Evolutionary conservation across 2,888 invertebrate genomes (phyloP), one percentile per base, ranked within the genome.

Genomic region (Clepsis dumicolana): DNA sequence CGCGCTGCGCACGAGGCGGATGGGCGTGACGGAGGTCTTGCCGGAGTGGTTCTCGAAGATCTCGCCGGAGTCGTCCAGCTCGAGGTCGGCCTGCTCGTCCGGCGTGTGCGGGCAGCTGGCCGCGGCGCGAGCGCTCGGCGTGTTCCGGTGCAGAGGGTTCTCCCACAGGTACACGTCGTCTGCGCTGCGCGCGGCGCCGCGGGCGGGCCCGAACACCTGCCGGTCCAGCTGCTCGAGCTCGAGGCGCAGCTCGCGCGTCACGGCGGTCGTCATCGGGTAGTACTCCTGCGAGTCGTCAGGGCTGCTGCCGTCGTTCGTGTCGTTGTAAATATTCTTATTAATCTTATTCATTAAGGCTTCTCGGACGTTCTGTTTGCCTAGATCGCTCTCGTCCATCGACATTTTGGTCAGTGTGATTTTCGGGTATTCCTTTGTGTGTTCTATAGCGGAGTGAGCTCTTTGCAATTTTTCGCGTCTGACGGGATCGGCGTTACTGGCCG

Each of bases 181-280:
- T 10, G 94, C 95, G 72, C 94, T 94, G 74, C 94, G 86, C 0
- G 92, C 93, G 72, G 89, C 78, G 73, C 7, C 16, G 16, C 92
- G 93, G 1, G 91, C 88, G 14, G 83, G 83, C 0, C 97, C 97
- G 80, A 97, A 97, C 4, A 97, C 96, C 87, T 97, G 97, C 8
- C 97, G 94, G 87, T 98, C 97, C 76, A 98, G 91, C 83, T 97
- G 97, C 80, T 98, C 97, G 72, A 97, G 86, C 85, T 98, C 97
- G 57, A 97, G 93, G 77, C 96, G 94, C 77, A 98, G 88, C 83
- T 98, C 97, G 77, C 97, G 94, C 0, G 97, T 97, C 93, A 97
- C 97, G 2, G 97, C 97, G 4, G 97, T 97, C 0, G 97, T 97
- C 96, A 98, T 96, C 2, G 97, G 97, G 81, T 96, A 97, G 83